A percentile compares a stretch with the other conserved stretches of the same genome.
Conservation (phyloP, 2,797 vertebrate species). For the Discoglossus pictus region DNA sequence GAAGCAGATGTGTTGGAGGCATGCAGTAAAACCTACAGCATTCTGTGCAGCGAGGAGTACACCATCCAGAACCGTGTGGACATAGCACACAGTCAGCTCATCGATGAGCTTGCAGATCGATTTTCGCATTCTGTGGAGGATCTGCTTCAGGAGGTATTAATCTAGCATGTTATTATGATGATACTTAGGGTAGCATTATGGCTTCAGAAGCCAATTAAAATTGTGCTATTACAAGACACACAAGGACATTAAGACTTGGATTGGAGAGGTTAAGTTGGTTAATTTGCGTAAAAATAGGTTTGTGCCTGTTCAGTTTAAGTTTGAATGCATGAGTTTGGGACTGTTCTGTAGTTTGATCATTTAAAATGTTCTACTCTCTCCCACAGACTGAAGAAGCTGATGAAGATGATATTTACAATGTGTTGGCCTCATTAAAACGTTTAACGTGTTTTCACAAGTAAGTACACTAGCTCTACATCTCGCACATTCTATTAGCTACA, state of each 20-base stretch:
- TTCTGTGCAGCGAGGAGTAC: conserved; percentile 97
- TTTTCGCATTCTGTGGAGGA: conserved; percentile 96
- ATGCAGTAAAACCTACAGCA: conserved; percentile 98
- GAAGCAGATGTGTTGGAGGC: conserved; percentile 95
- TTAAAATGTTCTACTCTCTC: too few relatives aligned
- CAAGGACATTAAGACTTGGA: too few relatives aligned
- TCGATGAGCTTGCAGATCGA: conserved; percentile 94
- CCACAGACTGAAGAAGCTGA: conserved; percentile 82
- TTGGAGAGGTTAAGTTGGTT: too few relatives aligned
- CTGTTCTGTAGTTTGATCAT: too few relatives aligned
- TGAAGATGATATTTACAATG: conserved; percentile 97
- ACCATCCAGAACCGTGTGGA: conserved; percentile 99
- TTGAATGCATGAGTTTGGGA: too few relatives aligned
- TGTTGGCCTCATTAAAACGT: conserved; percentile 93
- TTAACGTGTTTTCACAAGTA: conserved; percentile 99
- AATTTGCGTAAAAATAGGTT: too few relatives aligned
- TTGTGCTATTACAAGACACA: too few relatives aligned
- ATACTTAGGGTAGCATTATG: too few relatives aligned
- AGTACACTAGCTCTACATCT: too few relatives aligned
- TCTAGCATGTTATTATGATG: neutral
- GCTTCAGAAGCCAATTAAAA: too few relatives aligned
- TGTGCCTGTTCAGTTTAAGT: too few relatives aligned
- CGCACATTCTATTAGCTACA: too few relatives aligned
- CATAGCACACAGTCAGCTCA: conserved; percentile 95
- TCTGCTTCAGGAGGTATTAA: conserved; percentile 90